These are phyloP conservation scores for Drosophila borealis DNA, from an alignment of 2,888 invertebrate genomes.

Conservation along the genomic window DNA sequence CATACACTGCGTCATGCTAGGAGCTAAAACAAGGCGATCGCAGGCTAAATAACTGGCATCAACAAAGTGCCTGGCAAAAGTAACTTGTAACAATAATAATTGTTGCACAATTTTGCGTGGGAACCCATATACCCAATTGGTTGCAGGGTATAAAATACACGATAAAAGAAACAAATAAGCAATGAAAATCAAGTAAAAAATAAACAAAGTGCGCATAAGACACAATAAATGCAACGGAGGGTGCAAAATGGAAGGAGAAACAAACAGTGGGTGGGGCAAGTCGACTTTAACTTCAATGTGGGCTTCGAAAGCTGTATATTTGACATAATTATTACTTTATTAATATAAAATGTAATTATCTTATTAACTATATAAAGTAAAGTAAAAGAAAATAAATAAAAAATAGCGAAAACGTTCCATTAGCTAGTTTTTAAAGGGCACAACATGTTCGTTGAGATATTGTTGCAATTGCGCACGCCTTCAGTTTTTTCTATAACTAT, in stretches of 20 bases:
- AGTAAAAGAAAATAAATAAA: too few relatives aligned
- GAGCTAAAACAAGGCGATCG: too few relatives aligned
- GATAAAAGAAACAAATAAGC: conserved; percentile 1
- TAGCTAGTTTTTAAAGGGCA: too few relatives aligned
- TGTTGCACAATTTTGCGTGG: too few relatives aligned
- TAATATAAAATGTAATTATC: not conserved
- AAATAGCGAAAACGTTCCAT: too few relatives aligned
- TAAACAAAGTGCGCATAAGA: conserved; percentile 38
- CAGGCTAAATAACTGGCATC: not conserved
- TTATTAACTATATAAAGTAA: not conserved
- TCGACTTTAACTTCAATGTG: conserved; percentile 8
- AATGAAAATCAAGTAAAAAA: conserved; percentile 26
- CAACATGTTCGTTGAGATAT: too few relatives aligned
- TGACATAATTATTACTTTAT: not conserved
- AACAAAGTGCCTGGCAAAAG: not conserved
- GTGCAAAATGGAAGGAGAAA: not conserved
- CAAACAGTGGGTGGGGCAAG: not conserved
- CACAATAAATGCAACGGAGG: conserved; percentile 18
- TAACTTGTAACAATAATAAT: not conserved
- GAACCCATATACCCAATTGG: not conserved
- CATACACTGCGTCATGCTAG: not conserved
- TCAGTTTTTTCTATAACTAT: not conserved
- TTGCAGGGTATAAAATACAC: conserved; percentile 16
- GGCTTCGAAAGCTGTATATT: not conserved
- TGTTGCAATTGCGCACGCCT: too few relatives aligned